Base-by-base conservation (phyloP, 1,140 invertebrate species). In the Drosophila kanapiae region DNA sequence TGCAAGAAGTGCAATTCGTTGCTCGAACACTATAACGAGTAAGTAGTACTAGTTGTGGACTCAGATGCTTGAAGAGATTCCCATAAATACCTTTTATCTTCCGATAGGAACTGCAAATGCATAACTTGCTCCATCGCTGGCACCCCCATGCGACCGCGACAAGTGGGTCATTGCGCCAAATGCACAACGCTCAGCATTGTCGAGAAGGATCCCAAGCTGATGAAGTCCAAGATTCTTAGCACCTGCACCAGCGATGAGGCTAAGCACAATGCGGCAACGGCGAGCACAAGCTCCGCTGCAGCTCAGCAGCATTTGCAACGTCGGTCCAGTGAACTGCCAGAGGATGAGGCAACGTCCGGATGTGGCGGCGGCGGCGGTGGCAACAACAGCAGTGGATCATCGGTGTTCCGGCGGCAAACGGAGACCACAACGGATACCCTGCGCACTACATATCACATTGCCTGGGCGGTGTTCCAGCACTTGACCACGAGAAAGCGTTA, bases 121-220 rank as follows among this genome's bases (percentile, higher is more conserved):
- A 85, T 92, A 43, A 92, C 92, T 57, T 93, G 92, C 74, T 92
- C 91, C 11, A 91, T 93, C 51, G 91, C 91, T 54, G 92, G 92
- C 14, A 91, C 85, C 37, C 91, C 91, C 49, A 74, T 91, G 49
- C 56, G 86, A 59, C 87, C 87, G 23, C 70, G 82, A 48, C 74
- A 69, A 74, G 75, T 80, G 38, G 82, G 84, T 29, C 79, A 79
- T 74, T 92, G 91, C 65, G 80, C 78, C 70, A 92, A 92, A 72
- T 92, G 91, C 76, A 78, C 88, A 71, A 88, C 87, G 45, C 91
- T 87, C 60, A 75, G 74, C n/a, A 87, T 91, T 78, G 91, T 92
- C 35, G 91, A 87, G 70, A 92, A 91, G 64, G 88, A 92, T 65
- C 80, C 82, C 29, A 92, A 90, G 72, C 74, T 92, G 14, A 91